Percentiles rank a stretch among this genome's conserved stretches.
phyloP scores from a whole-genome alignment of 2,797 vertebrate species.

The Spinus pinus region DNA sequence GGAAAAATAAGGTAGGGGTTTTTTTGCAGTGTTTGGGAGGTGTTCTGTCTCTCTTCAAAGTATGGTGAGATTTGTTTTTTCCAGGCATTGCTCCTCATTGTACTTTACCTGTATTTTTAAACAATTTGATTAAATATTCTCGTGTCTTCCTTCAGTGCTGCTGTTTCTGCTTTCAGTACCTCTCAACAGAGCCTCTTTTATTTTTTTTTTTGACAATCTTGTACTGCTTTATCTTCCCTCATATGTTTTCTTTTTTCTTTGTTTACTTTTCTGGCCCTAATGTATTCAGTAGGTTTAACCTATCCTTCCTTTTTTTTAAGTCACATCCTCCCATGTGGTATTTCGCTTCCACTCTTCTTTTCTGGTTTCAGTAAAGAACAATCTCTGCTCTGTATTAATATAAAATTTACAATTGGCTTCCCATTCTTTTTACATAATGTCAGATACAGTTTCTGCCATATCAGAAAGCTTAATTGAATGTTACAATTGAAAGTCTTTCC shows the following conservation, averaged over 20 bases:
- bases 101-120: not conserved
- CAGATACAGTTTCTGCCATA: not conserved
- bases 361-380: conserved; percentile 4
- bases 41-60: not conserved
- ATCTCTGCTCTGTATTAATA: not conserved
- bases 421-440: not conserved
- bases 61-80: not conserved
- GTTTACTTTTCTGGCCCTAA: conserved; percentile 4
- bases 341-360: conserved; percentile 17
- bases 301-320: not conserved
- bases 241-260: not conserved
- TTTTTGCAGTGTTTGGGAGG: not conserved
- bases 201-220: not conserved
- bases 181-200: not conserved
- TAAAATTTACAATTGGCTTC: conserved; percentile 16
- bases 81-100: not conserved
- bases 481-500: not conserved
- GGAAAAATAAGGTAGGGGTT: not conserved
- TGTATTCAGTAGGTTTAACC: not conserved
- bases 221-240: not conserved
- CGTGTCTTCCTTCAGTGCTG: not conserved
- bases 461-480: not conserved
- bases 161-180: not conserved
- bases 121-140: not conserved
- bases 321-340: not conserved